Conservation (phyloP, 2,113 vertebrate genomes). For the Hippocampus comes region DNA sequence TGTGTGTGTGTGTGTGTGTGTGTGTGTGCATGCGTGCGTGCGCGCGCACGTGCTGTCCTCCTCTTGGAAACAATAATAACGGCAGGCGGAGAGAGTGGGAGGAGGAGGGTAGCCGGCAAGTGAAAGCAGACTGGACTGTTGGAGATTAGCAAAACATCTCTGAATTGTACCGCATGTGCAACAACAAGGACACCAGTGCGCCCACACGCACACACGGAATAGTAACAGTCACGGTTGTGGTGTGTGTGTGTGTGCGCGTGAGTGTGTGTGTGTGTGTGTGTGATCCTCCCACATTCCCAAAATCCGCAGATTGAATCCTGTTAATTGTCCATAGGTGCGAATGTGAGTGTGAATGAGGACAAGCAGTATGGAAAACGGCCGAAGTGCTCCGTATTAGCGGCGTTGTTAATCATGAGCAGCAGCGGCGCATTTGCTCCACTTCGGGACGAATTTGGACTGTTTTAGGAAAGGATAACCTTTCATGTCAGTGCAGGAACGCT, state of each 20-base stretch:
- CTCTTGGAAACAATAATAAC: constrained; percentile 43
- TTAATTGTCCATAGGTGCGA: not conserved
- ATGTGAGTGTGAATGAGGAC: not conserved
- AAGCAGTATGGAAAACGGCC: not conserved
- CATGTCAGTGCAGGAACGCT: not conserved
- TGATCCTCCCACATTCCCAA: not conserved
- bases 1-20: not conserved
- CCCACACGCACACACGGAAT: constrained; percentile 4
- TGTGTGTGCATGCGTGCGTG: too few species aligned
- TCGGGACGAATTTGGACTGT: not conserved
- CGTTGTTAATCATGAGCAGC: not conserved
- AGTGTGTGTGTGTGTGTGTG: too few species aligned
- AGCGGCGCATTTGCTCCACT: not conserved
- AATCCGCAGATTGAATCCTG: not conserved
- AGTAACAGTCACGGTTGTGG: constrained; percentile 27
- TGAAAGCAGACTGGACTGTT: constrained; percentile 7
- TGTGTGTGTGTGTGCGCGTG: too few species aligned
- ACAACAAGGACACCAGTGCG: not conserved
- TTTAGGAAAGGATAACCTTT: not conserved
- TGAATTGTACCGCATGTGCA: constrained; percentile 14
- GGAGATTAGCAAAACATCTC: constrained; percentile 43
- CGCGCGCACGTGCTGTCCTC: constrained; percentile 28
- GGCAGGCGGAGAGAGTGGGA: not conserved
- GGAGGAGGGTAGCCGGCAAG: not conserved
- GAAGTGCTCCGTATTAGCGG: not conserved